Evolutionary conservation across 2,888 invertebrate genomes (phyloP), one percentile per base, ranked within the genome.

Genomic region (Ferrisia virgata): DNA sequence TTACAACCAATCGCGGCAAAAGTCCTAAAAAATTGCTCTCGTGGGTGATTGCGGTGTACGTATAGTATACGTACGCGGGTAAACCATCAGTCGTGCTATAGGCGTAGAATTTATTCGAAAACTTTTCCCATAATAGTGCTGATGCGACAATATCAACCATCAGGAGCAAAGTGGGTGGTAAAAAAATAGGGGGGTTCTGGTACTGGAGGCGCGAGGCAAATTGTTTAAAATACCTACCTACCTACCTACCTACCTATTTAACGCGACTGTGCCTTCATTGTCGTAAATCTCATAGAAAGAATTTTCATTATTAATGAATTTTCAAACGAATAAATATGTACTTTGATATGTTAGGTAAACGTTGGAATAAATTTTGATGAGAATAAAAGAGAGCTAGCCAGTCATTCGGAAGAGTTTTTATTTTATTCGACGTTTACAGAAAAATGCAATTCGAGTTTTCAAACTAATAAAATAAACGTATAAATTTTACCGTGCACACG

Each of bases 381-480:
- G n/a, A n/a, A n/a, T n/a, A n/a, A n/a, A n/a, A n/a, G n/a, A n/a
- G n/a, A n/a, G n/a, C n/a, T n/a, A n/a, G n/a, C n/a, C n/a, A n/a
- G n/a, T n/a, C n/a, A 64, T 28, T 28, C 6, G 28, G 5, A 64
- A 64, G 25, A 28, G 64, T 15, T 64, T 15, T 28, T 28, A 15
- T 64, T 64, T 64, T 28, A 76, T 76, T 18, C 36, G 36, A 36
- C 18, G 36, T 76, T 31, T 76, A n/a, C 8, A 33, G 15, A 76
- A 76, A 76, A 76, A 76, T 76, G 69, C 69, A 69, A 69, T 76
- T 76, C 72, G 18, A 69, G 31, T 76, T 76, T 36, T 36, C 33
- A 28, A 33, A 76, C 33, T 76, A 76, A 76, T 36, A 76, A 76
- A 76, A 36, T 33, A 76, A 33, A 36, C n/a, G 72, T 33, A 33